These are phyloP conservation scores for Linnaemya tessellans DNA, from an alignment of 2,888 invertebrate genomes.

Conservation along the genomic window DNA sequence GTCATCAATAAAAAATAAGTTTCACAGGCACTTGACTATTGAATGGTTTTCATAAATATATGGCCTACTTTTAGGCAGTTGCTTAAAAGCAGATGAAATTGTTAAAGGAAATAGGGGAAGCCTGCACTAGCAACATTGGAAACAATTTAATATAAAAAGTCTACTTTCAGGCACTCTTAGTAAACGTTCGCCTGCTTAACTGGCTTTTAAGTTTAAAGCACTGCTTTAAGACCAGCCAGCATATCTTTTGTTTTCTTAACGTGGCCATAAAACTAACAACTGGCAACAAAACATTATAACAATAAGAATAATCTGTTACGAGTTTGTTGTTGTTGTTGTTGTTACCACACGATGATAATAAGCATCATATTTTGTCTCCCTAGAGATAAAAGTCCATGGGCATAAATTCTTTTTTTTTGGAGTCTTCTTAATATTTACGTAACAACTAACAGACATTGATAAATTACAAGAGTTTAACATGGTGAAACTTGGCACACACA, in stretches of 20 bases:
- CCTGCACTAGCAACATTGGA: neutral
- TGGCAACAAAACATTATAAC: neutral
- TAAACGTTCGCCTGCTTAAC: neutral
- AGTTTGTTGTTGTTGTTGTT: neutral
- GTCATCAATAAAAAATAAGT: constrained; percentile 39
- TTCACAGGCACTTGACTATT: constrained; percentile 52
- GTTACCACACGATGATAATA: constrained; percentile 44
- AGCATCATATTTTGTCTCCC: constrained; percentile 61
- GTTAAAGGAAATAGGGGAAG: neutral
- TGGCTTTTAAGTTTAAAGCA: neutral
- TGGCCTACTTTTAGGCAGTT: constrained; percentile 48
- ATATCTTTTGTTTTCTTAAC: neutral
- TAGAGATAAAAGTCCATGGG: constrained; percentile 45
- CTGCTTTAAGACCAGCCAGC: neutral
- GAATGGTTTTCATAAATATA: constrained; percentile 32
- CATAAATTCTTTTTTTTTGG: constrained; percentile 45
- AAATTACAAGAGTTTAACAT: constrained; percentile 68
- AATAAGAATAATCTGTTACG: neutral
- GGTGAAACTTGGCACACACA: constrained; percentile 50
- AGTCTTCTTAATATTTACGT: constrained; percentile 27
- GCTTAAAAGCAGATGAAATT: neutral
- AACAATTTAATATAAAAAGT: constrained; percentile 11
- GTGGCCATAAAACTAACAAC: neutral
- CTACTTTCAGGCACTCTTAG: neutral
- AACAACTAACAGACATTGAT: constrained; percentile 61